Conservation (phyloP, 1,140 invertebrate species). For the Yoshiicerus persimilis region DNA sequence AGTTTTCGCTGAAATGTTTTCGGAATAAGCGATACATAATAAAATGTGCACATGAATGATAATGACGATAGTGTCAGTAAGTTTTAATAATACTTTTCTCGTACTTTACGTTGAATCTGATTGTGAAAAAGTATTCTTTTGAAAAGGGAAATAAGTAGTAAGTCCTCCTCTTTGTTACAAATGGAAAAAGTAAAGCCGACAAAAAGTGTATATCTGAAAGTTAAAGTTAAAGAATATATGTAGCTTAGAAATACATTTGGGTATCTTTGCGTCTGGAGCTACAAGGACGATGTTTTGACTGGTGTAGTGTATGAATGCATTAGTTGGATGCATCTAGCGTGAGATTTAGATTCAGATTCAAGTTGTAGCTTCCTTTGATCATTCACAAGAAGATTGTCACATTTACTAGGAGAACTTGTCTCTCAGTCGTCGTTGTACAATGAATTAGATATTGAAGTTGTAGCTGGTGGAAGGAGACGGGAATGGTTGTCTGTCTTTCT, state of each 20-base stretch:
- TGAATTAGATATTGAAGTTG: background rate
- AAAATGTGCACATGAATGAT: too few species aligned
- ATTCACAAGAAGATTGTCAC: conserved; percentile 13
- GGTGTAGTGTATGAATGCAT: background rate
- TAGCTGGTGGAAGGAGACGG: background rate
- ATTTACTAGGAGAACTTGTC: background rate
- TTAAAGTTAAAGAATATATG: too few species aligned
- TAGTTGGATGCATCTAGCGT: background rate
- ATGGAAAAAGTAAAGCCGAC: too few species aligned
- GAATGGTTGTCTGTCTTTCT: background rate
- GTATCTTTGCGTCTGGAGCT: background rate
- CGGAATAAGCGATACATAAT: too few species aligned
- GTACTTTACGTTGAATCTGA: background rate
- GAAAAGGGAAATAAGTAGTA: background rate
- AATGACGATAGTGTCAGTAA: background rate
- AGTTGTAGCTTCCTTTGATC: background rate
- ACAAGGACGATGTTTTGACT: background rate
- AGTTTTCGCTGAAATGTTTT: too few species aligned
- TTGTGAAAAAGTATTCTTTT: background rate
- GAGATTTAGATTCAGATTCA: background rate
- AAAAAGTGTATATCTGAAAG: too few species aligned
- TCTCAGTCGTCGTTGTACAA: background rate
- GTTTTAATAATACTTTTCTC: background rate
- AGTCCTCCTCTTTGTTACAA: too few species aligned
- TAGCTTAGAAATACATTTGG: background rate